Evolutionary conservation across 1,140 invertebrate species (phyloP), one percentile per base, ranked within the genome.

Genomic region (Tachypleus tridentatus): DNA sequence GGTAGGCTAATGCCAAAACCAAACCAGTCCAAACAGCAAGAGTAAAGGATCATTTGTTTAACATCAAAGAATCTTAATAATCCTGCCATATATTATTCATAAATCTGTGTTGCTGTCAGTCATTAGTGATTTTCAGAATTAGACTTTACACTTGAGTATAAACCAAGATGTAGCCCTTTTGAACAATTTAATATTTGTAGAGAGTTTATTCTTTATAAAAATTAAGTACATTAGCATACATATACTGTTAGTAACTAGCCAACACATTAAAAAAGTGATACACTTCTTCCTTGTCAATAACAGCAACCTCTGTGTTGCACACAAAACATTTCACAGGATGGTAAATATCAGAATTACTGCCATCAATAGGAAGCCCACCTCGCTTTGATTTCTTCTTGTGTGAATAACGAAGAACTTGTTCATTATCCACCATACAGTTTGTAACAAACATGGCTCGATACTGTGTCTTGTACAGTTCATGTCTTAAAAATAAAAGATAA

Each of bases 191-290:
- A 29, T 29, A 29, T 29, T 0, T 29, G 29, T 29, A 29, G 29
- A 29, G 29, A 29, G 29, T 29, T 29, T 29, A 29, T 29, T 29
- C 29, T 29, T 29, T 29, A 29, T 29, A 29, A 29, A 29, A 29
- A 29, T 29, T 29, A 29, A 29, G 29, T 5, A 47, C 50, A 29
- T 65, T 5, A 5, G 53, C 11, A 11, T n/a, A 10, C 11, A 63
- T 3, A 48, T 64, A 51, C 47, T 51, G 9, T 49, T 11, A 69
- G 64, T 68, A 78, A 71, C 81, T 83, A n/a, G 80, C 74, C n/a
- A 85, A 68, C 48, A 85, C 80, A 76, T 85, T 85, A 69, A 84
- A 84, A 75, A 85, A 85, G 72, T 85, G 83, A 74, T 83, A 85
- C 6, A 85, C 77, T 76, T 85, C 84, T 56, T 85, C 82, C 49